Base-by-base conservation (phyloP, 2,797 vertebrate genomes). In the Tinamus major region DNA sequence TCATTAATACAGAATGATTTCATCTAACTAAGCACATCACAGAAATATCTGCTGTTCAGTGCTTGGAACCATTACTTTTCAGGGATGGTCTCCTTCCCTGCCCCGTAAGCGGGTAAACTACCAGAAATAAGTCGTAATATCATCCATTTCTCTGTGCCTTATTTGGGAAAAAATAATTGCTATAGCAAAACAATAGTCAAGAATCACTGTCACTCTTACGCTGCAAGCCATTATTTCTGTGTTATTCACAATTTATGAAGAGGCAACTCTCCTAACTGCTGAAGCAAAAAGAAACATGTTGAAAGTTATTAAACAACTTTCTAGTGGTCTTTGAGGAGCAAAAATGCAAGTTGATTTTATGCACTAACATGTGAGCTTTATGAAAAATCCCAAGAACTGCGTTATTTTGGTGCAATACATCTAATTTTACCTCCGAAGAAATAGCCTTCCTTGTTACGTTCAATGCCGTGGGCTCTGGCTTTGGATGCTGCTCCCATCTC, bases 391-490 rank as follows among this genome's bases (percentile, higher is more conserved):
- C 76, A 44, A 71, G 31, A n/a, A 9, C 31, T 59, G 20, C 35
- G 42, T 65, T 79, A 67, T 85, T 80, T 61, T 71, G 64, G 53
- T 51, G 42, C 31, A 49, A 31, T 85, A n/a, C 37, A 39, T 37
- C 53, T 76, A 39, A 55, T 67, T 55, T 58, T 46, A 65, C 49
- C 16, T 33, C 31, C 61, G 20, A 26, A 51, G 48, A 23, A 62
- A 16, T 44, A 56, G 65, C 55, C 61, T 68, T 62, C 20, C 71
- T 59, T 33, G 6, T 56, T 29, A 29, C 65, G 24, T 62, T 61
- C 76, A 72, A 71, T 48, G 33, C 83, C 87, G 33, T 87, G 90
- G 75, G 75, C 79, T 72, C 75, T 94, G 44, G 79, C 61, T 84
- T 56, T 67, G 63, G n/a, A 56, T 26, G 31, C 48, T 56, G 46